Base-by-base conservation (phyloP, 2,888 invertebrate species). In the Digitonthophagus gazella region DNA sequence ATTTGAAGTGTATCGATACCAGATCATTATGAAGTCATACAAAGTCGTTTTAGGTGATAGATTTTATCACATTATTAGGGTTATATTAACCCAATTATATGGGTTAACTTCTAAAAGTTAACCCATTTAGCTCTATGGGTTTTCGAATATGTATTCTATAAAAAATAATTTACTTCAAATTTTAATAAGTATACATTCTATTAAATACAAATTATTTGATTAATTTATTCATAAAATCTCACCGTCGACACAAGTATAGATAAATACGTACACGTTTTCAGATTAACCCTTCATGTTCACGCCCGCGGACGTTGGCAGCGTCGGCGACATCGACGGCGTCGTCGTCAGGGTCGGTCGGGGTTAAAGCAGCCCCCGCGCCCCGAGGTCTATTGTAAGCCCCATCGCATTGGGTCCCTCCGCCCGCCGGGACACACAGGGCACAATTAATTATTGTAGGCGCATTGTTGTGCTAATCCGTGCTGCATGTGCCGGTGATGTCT, bases 401-500 rank as follows among this genome's bases (percentile, higher is more conserved):
- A 44, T 6, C 28, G 28, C 28, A 44, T 8, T 44, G 28, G 28
- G 28, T 44, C 11, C 28, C 28, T 44, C 28, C 28, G 11, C 28
- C 28, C 28, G 28, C 28, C 28, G 8, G 28, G 28, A 44, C 28
- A 6, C 28, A 44, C 28, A 5, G 28, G 28, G 28, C 28, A 44
- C 28, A 44, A 44, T 44, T 44, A 44, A 44, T 44, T 44, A 44
- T 44, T 44, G 28, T 44, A 44, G 28, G 64, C 57, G 66, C 64
- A 69, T 67, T 69, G 69, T 69, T 67, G 69, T 69, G 67, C 28
- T 69, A 69, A 69, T 69, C 69, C 63, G 58, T 65, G 54, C 15
- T 58, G 65, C 58, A 44, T 58, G 64, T 69, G 69, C 66, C 63
- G 64, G 55, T 69, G 69, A 69, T 69, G 69, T 69, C 67, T 66